Conservation (phyloP, 2,888 invertebrate species). For the Holacanthella duospinosa region DNA sequence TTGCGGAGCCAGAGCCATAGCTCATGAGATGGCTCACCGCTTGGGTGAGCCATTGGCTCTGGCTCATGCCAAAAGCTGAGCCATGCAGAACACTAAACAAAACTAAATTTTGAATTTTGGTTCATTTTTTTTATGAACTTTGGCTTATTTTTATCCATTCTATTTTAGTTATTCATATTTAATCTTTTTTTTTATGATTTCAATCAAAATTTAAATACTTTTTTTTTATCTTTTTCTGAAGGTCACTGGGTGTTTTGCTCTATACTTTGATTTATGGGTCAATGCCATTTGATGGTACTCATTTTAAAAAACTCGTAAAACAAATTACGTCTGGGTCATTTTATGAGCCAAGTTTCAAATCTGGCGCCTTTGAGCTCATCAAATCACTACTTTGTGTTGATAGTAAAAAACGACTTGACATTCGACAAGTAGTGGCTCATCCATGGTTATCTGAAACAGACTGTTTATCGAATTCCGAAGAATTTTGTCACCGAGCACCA, state of each 20-base stretch:
- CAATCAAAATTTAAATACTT: background rate
- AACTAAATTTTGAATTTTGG: background rate
- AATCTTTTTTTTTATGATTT: no score
- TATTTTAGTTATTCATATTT: no score
- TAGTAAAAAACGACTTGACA: slow-evolving; percentile 76
- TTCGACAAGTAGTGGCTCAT: slow-evolving; percentile 87
- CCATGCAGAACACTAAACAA: no score
- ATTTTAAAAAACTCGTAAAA: slow-evolving; percentile 90
- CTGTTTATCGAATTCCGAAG: background rate
- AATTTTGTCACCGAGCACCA: background rate
- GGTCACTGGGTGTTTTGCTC: slow-evolving; percentile 90
- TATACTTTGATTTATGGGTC: slow-evolving; percentile 98
- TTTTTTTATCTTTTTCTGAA: slow-evolving; percentile 39
- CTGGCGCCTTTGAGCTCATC: slow-evolving; percentile 87
- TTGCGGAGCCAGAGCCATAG: no score
- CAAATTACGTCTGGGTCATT: slow-evolving; percentile 97
- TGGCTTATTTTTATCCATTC: background rate
- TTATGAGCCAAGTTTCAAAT: slow-evolving; percentile 83
- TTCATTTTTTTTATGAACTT: background rate
- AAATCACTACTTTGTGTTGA: slow-evolving; percentile 88
- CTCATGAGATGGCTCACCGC: no score
- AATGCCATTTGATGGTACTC: slow-evolving; percentile 90
- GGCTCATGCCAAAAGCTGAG: no score
- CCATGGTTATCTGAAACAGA: slow-evolving; percentile 72
- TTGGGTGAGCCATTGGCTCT: no score